A percentile compares a stretch with the other conserved stretches of the same genome.
Evolutionary conservation across 2,113 vertebrate genomes (phyloP).

Genomic region (Sorex fumeus): DNA sequence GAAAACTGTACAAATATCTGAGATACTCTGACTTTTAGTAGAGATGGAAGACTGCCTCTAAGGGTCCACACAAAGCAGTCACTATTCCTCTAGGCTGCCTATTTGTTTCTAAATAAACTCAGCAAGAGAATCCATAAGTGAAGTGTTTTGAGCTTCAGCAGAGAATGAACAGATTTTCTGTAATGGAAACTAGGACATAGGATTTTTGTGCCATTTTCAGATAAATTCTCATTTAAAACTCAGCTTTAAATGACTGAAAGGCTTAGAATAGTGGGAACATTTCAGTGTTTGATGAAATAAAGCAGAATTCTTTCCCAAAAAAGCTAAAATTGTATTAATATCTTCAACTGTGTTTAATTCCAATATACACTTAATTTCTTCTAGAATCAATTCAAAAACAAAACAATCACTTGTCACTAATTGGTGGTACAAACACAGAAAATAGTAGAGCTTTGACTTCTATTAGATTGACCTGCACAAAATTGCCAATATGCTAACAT

Average conservation of each 20-base stretch:
- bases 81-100: not conserved
- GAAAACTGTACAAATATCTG: constrained; percentile 4
- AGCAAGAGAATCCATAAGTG: constrained; percentile 9
- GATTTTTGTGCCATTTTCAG: constrained; percentile 1
- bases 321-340: constrained; percentile 23
- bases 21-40: not conserved
- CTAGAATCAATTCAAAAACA: constrained; percentile 36
- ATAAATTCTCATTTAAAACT: not conserved
- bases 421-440: not conserved
- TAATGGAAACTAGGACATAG: not conserved
- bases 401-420: not conserved
- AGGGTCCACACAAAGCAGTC: not conserved
- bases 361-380: not conserved
- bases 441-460: constrained; percentile 7
- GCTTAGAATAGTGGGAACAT: not conserved
- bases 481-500: not conserved
- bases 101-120: not conserved
- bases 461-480: not conserved
- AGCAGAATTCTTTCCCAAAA: not conserved
- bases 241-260: not conserved
- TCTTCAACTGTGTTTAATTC: constrained; percentile 6
- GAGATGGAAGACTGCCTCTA: not conserved
- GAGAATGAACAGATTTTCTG: not conserved
- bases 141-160: constrained; percentile 14
- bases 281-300: not conserved